phyloP scores from a whole-genome alignment of 2,113 vertebrate genomes.

The Albula glossodonta region DNA sequence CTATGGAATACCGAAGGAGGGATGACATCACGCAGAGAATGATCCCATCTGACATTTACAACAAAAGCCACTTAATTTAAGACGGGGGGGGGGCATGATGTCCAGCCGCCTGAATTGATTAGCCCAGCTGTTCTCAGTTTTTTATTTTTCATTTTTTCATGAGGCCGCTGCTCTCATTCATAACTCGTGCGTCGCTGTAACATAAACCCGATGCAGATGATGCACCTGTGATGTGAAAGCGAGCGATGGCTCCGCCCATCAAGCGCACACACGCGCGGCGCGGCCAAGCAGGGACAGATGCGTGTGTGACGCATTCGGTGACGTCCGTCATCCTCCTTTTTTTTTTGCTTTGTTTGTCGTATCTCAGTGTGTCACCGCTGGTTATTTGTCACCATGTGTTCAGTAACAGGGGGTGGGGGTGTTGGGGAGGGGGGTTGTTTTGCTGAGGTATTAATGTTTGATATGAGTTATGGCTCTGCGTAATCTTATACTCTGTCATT shows the following conservation, averaged over 20 bases:
- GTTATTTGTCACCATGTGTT: constrained; percentile 25
- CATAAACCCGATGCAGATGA: background rate
- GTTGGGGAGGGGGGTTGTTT: constrained; percentile 7
- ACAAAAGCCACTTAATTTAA: background rate
- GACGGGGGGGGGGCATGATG: background rate
- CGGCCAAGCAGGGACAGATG: background rate
- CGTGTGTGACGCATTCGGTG: background rate
- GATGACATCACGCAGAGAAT: background rate
- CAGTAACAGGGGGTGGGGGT: background rate
- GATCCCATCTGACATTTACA: background rate
- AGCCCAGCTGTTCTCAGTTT: background rate
- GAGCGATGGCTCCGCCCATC: background rate
- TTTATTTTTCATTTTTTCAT: background rate
- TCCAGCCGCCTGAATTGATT: background rate
- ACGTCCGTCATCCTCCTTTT: background rate
- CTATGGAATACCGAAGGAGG: background rate
- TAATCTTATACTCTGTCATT: constrained; percentile 41
- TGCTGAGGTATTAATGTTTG: constrained; percentile 33
- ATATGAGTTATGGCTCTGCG: constrained; percentile 37
- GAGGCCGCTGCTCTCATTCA: background rate
- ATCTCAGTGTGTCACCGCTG: constrained; percentile 26
- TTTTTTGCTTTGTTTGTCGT: background rate
- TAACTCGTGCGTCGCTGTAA: background rate
- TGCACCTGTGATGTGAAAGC: background rate
- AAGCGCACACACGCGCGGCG: no score